Evolutionary conservation across 2,888 invertebrate genomes (phyloP), one percentile per base, ranked within the genome.

Genomic region (Thysanoteuthis rhombus): DNA sequence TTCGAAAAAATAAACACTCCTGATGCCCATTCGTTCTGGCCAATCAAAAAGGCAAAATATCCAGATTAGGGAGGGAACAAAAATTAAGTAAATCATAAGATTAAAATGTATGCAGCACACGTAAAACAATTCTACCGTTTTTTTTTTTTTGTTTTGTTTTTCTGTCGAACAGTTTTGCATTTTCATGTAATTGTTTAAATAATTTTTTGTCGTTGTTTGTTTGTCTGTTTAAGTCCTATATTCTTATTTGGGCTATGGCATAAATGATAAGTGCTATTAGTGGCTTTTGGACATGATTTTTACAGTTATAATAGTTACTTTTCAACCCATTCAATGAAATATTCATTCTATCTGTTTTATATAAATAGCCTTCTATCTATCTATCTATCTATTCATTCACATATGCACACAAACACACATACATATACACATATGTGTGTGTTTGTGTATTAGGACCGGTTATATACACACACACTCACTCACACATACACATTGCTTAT

Each of bases 401-500:
- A 32, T n/a, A 75, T 32, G n/a, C n/a, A 75, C 75, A 75, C 75
- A 75, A 12, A 75, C 39, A 90, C 32, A 91, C 36, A 91, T 91
- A 28, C 42, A 91, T 39, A 38, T 39, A 42, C 32, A 22, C 32
- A 36, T 91, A 25, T 91, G 40, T 91, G 39, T 39, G 39, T 39
- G 25, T 39, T 38, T 91, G 39, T 91, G 38, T 90, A 90, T 40
- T 42, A 42, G 90, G 42, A 90, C 39, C 90, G 42, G 40, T 40
- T 90, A 32, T 42, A 42, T 25, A 90, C 90, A 90, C 42, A 90
- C 90, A n/a, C 90, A 90, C 90, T 90, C 90, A 90, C 42, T n/a
- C 90, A 39, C 25, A 90, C 40, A 40, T 25, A 90, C 42, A 19
- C 36, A 25, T 22, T 90, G 2, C 10, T 28, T 90, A 90, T 90